phyloP scores from a whole-genome alignment of 2,888 invertebrate genomes.

The Pelosia muscerda region DNA sequence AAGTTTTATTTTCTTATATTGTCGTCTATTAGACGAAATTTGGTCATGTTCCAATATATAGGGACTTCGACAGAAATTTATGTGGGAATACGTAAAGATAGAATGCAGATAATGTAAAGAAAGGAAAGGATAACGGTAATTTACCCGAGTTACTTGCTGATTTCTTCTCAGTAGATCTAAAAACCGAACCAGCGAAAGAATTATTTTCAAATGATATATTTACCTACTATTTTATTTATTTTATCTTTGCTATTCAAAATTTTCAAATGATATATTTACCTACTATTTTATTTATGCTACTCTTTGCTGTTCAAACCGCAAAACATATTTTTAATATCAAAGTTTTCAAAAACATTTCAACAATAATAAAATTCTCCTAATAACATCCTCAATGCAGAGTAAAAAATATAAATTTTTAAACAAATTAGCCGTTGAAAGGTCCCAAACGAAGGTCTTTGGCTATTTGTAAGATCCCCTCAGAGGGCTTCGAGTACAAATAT shows the following conservation, averaged over 20 bases:
- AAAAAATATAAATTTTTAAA: conserved; percentile 32
- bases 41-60: conserved; percentile 25
- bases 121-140: too few species aligned
- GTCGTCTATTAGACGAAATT: conserved; percentile 23
- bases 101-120: too few species aligned
- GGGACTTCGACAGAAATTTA: conserved; percentile 14
- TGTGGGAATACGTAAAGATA: neutral
- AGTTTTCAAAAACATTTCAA: neutral
- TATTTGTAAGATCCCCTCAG: conserved; percentile 57
- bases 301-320: too few species aligned
- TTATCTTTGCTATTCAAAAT: too few species aligned
- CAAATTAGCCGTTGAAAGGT: conserved; percentile 48
- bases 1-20: conserved; percentile 26
- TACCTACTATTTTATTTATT: too few species aligned
- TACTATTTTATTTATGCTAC: too few species aligned
- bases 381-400: conserved; percentile 14
- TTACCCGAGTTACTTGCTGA: too few species aligned
- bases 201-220: too few species aligned
- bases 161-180: too few species aligned
- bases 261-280: too few species aligned
- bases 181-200: too few species aligned
- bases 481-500: conserved; percentile 65
- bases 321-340: neutral
- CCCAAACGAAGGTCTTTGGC: conserved; percentile 36
- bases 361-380: neutral